Evolutionary conservation across 2,113 vertebrate species (phyloP).

Genomic region (Caranx ignobilis): DNA sequence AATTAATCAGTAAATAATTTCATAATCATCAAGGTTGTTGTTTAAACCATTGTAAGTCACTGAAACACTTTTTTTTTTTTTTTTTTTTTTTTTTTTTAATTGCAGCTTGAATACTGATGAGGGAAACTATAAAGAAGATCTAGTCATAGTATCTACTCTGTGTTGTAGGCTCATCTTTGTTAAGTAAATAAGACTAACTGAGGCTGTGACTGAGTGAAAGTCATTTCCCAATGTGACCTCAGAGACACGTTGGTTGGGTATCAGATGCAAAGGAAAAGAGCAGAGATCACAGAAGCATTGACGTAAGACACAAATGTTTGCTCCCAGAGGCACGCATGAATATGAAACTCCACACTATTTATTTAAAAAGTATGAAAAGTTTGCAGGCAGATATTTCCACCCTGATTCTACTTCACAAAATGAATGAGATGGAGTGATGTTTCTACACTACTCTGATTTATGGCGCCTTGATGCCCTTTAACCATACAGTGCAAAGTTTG

Average conservation of each 20-base stretch:
- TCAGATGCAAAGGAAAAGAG: conserved; percentile 11
- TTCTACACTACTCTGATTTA: conserved; percentile 5
- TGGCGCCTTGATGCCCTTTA: neutral
- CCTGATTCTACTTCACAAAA: conserved; percentile 6
- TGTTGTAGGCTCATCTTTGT: neutral
- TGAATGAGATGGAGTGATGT: conserved; percentile 1
- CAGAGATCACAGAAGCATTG: conserved; percentile 23
- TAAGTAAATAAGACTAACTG: conserved; percentile 14
- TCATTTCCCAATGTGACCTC: conserved; percentile 35
- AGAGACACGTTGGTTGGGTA: conserved; percentile 1
- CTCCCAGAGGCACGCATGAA: conserved; percentile 8
- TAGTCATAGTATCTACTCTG: neutral
- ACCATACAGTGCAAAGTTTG: neutral
- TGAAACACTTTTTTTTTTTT: no score
- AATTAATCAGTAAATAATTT: conserved; percentile 15
- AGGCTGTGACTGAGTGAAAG: neutral
- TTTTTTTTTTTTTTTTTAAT: neutral
- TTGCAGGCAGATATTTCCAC: conserved; percentile 20
- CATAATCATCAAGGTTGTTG: neutral
- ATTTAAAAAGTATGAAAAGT: conserved; percentile 6
- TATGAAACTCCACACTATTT: conserved; percentile 16
- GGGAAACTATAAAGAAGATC: neutral
- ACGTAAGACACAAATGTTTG: conserved; percentile 9
- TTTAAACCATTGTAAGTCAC: conserved; percentile 13
- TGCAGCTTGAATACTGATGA: neutral